Evolutionary conservation across 2,113 vertebrate genomes (phyloP).

Genomic region (Bolborhynchus lineola): DNA sequence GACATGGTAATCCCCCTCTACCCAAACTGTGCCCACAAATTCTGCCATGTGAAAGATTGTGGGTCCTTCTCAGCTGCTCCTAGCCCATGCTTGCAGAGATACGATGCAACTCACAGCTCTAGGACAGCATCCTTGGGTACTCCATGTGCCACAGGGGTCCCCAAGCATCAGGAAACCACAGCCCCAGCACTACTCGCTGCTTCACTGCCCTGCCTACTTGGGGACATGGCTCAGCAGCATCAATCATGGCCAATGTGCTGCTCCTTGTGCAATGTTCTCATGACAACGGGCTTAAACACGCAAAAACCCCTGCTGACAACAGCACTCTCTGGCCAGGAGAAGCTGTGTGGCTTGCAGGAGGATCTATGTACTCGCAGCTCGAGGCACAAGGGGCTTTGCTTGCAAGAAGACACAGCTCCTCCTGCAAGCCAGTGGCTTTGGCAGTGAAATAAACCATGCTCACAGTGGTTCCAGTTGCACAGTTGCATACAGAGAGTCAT

Average conservation of each 20-base stretch:
- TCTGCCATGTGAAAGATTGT: not conserved
- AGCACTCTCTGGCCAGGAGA: not conserved
- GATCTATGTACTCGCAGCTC: not conserved
- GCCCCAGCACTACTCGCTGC: not conserved
- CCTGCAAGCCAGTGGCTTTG: not conserved
- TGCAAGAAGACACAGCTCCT: not conserved
- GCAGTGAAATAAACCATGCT: not conserved
- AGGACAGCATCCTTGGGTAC: not conserved
- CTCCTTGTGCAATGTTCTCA: not conserved
- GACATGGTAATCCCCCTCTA: not conserved
- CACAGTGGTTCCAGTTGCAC: not conserved
- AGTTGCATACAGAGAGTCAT: not conserved
- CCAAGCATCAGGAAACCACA: rapidly evolving
- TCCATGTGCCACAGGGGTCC: not conserved
- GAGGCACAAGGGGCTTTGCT: not conserved
- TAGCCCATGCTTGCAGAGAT: not conserved
- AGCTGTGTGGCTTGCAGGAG: not conserved
- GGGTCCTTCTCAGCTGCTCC: not conserved
- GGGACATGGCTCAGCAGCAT: not conserved
- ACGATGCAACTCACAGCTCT: not conserved
- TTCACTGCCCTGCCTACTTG: not conserved
- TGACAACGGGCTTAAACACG: not conserved
- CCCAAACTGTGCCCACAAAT: not conserved
- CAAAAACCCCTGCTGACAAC: not conserved
- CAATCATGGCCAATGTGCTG: not conserved